Base-by-base conservation (phyloP, 2,113 vertebrate genomes). In the Pedionomus torquatus region DNA sequence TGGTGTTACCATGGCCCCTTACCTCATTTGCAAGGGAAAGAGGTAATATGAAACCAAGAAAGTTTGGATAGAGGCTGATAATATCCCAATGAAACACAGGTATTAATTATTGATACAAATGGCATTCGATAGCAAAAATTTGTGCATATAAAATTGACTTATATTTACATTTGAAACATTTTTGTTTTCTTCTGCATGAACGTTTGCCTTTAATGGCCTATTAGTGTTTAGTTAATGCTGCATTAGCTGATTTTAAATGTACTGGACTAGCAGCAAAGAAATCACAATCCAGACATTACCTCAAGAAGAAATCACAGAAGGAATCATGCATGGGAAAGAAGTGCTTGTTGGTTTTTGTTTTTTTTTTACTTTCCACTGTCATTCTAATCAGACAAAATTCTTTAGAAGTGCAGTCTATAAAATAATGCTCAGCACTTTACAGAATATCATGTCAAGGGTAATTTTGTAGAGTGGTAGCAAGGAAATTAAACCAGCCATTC, bases 81-180 rank as follows among this genome's bases (percentile, higher is more conserved):
- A 74, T 65, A 80, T 25, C 57, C 46, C 48, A 69, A 17, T n/a
- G 57, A 94, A 93, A 95, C 57, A 61, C 17, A 20, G 19, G 5
- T 72, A 88, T 97, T 77, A 96, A 94, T 95, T 93, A 95, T 96
- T 96, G 65, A 96, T 82, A 57, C 39, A 95, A 94, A 93, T 88
- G 44, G 74, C 76, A 97, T 65, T 83, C 65, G 39, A 90, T 44
- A 87, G 90, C 70, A 94, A 87, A 96, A 89, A 49, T 7, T 58
- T 1, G 13, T 51, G 71, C 78, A 93, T 91, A 95, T 43, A 46
- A 92, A 90, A 95, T 63, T 72, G 60, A 52, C 82, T 94, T 82
- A 63, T 55, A 68, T 94, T 96, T 97, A 81, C 66, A 58, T 88
- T 96, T 95, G 82, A 93, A 85, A 83, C 11, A 3, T 83, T 81